Evolutionary conservation across 2,797 vertebrate species (phyloP).

Genomic region (Gephyroberyx darwinii): DNA sequence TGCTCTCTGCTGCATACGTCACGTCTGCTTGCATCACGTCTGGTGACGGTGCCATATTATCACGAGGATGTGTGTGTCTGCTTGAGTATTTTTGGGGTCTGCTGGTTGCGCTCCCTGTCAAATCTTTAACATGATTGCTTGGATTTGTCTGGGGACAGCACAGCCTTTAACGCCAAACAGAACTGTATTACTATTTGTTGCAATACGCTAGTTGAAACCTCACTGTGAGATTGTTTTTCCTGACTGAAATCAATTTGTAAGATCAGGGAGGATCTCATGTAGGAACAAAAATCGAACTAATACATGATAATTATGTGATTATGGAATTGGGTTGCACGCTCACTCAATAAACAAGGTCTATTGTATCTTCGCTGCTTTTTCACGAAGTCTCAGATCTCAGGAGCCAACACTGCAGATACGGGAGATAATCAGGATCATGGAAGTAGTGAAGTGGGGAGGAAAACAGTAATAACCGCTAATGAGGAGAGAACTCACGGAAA

Average conservation of each 20-base stretch:
- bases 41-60: slow-evolving; percentile 18
- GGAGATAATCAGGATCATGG: slow-evolving; percentile 58
- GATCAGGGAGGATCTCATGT: slow-evolving; percentile 25
- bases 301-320: slow-evolving; percentile 40
- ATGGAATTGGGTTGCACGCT: slow-evolving; percentile 30
- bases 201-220: too few species aligned
- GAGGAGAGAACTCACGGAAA: slow-evolving; percentile 61
- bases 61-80: slow-evolving; percentile 4
- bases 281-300: slow-evolving; percentile 14
- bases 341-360: slow-evolving; percentile 44
- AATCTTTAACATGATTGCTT: too few species aligned
- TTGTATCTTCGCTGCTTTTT: slow-evolving; percentile 27
- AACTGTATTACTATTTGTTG: too few species aligned
- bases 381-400: slow-evolving; percentile 25
- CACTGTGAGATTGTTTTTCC: background rate
- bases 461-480: slow-evolving; percentile 68
- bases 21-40: slow-evolving; percentile 17
- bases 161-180: too few species aligned
- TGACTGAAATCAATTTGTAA: slow-evolving; percentile 25
- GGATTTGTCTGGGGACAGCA: too few species aligned
- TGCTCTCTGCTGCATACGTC: background rate
- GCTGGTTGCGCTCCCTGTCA: background rate
- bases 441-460: slow-evolving; percentile 58
- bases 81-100: background rate
- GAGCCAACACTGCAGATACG: slow-evolving; percentile 45